Evolutionary conservation across 1,140 invertebrate genomes (phyloP).

Genomic region (Rhopalosiphum maidis): DNA sequence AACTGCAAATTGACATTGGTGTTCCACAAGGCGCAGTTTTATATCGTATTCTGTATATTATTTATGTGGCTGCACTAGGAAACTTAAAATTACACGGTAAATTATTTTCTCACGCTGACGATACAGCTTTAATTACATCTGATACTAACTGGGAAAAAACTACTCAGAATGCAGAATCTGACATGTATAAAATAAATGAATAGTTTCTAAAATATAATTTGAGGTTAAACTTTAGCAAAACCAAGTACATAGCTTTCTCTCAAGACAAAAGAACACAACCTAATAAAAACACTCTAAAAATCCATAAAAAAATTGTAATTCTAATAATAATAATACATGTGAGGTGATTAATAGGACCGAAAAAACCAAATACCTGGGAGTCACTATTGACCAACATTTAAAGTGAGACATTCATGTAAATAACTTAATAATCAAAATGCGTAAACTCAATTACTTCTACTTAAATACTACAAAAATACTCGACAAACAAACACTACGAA

Average conservation of each 20-base stretch:
- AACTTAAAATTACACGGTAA: background rate
- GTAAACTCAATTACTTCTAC: background rate
- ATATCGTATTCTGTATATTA: background rate
- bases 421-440: background rate
- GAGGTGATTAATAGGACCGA: background rate
- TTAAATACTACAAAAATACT: background rate
- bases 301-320: background rate
- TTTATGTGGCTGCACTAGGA: background rate
- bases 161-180: background rate
- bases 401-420: background rate
- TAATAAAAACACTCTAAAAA: background rate
- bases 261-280: background rate
- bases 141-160: background rate
- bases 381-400: background rate
- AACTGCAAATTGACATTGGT: background rate
- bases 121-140: background rate
- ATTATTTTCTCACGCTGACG: background rate
- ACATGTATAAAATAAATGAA: background rate
- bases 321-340: background rate
- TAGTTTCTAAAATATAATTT: constrained; percentile 10
- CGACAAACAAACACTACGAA: background rate
- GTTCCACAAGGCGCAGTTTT: background rate
- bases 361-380: background rate
- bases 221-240: background rate
- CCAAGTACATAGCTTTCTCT: background rate